Conservation (phyloP, 1,140 invertebrate genomes). For the Leptopilina clavipes region DNA sequence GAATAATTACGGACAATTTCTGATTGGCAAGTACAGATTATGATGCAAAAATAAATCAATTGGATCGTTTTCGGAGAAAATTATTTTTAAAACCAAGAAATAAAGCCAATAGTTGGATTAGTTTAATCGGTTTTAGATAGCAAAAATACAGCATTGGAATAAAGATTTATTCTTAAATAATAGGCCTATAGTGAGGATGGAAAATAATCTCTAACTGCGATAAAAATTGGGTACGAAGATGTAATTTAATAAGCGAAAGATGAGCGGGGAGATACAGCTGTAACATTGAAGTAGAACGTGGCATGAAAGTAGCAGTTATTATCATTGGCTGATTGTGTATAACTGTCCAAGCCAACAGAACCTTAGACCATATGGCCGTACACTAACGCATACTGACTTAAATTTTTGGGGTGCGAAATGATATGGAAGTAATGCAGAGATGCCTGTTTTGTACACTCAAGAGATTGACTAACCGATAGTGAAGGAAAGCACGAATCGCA, state of each 20-base stretch:
- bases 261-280: conserved; percentile 67
- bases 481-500: conserved; percentile 46
- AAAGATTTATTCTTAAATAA: too few species aligned
- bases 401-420: conserved; percentile 73
- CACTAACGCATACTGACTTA: conserved; percentile 51
- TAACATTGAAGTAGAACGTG: conserved; percentile 63
- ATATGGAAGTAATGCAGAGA: conserved; percentile 75
- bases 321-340: conserved; percentile 54
- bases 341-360: conserved; percentile 26
- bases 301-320: conserved; percentile 67
- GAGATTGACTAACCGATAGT: conserved; percentile 72
- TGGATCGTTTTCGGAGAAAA: too few species aligned
- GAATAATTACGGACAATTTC: too few species aligned
- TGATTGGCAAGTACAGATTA: too few species aligned
- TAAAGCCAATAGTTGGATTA: too few species aligned
- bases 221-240: conserved; percentile 69
- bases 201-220: conserved; percentile 63
- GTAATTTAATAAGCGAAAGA: conserved; percentile 74
- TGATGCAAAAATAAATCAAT: too few species aligned
- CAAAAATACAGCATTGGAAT: too few species aligned
- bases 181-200: conserved; percentile 44
- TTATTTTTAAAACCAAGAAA: too few species aligned
- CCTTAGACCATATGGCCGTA: conserved; percentile 69
- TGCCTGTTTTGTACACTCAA: conserved; percentile 66
- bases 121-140: too few species aligned